phyloP scores from a whole-genome alignment of 2,888 invertebrate species.

The Netelia virgata region DNA sequence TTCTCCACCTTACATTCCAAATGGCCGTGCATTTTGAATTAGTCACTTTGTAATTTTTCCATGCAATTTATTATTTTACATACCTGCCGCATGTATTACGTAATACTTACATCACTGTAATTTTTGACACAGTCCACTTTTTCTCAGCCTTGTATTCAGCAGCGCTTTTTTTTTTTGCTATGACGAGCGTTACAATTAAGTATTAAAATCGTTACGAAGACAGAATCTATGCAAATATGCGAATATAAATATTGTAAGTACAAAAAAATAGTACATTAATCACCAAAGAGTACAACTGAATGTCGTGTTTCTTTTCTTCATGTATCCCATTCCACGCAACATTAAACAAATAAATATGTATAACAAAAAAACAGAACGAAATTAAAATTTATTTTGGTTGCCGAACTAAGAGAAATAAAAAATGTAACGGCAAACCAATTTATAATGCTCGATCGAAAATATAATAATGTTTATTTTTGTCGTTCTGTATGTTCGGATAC shows the following conservation, averaged over 20 bases:
- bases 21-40: neutral
- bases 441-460: constrained; percentile 80
- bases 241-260: constrained; percentile 58
- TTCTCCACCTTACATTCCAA: neutral
- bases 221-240: constrained; percentile 43
- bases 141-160: neutral
- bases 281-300: constrained; percentile 67
- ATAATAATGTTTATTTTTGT: constrained; percentile 83
- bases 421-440: constrained; percentile 63
- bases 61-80: constrained; percentile 18
- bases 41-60: neutral
- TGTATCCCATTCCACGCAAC: constrained; percentile 13
- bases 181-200: constrained; percentile 7
- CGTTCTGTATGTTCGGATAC: constrained; percentile 82
- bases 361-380: constrained; percentile 26
- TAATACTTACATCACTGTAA: constrained; percentile 1
- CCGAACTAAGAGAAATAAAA: constrained; percentile 68
- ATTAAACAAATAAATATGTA: neutral
- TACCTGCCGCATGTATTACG: constrained; percentile 7
- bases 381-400: constrained; percentile 29
- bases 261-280: constrained; percentile 55
- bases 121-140: neutral
- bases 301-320: constrained; percentile 20
- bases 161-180: neutral
- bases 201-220: constrained; percentile 31